These are phyloP conservation scores for Blastomussa wellsi DNA, from an alignment of 92 coral and sea anemone genomes.

Conservation along the genomic window DNA sequence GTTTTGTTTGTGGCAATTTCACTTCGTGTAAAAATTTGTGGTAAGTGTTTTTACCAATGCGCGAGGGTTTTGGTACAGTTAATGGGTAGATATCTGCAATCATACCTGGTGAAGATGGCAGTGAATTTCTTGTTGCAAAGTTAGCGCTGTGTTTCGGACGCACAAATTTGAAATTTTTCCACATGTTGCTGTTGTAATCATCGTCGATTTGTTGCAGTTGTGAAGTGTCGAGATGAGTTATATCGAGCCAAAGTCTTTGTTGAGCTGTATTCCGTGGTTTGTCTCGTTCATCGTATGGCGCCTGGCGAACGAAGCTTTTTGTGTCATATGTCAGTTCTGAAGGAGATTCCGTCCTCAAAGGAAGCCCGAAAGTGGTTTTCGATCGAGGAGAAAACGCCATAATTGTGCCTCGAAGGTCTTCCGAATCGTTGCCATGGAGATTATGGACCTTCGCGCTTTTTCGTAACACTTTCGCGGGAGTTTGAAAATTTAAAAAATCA, in stretches of 20 bases:
- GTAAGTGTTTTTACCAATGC: slow-evolving; percentile 70
- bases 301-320: slow-evolving; percentile 77
- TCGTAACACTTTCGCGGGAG: too few species aligned
- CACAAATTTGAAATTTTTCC: slow-evolving; percentile 91
- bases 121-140: slow-evolving; percentile 23
- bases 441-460: neutral
- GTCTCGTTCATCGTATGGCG: slow-evolving; percentile 66
- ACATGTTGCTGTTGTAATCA: slow-evolving; percentile 83
- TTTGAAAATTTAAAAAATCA: neutral
- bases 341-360: slow-evolving; percentile 50
- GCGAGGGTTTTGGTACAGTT: slow-evolving; percentile 74
- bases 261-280: slow-evolving; percentile 74
- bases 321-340: slow-evolving; percentile 58
- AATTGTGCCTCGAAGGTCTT: neutral
- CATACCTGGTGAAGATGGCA: slow-evolving; percentile 23
- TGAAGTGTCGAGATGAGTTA: slow-evolving; percentile 65
- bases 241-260: slow-evolving; percentile 79
- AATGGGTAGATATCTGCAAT: slow-evolving; percentile 79
- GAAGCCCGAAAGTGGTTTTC: slow-evolving; percentile 76
- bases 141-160: slow-evolving; percentile 65
- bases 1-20: slow-evolving; percentile 52
- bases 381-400: slow-evolving; percentile 87
- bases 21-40: slow-evolving; percentile 69
- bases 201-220: slow-evolving; percentile 64
- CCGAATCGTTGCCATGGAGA: slow-evolving; percentile 29